These are phyloP conservation scores for Papilio elwesi DNA, from an alignment of 2,888 invertebrate species.

Conservation along the genomic window DNA sequence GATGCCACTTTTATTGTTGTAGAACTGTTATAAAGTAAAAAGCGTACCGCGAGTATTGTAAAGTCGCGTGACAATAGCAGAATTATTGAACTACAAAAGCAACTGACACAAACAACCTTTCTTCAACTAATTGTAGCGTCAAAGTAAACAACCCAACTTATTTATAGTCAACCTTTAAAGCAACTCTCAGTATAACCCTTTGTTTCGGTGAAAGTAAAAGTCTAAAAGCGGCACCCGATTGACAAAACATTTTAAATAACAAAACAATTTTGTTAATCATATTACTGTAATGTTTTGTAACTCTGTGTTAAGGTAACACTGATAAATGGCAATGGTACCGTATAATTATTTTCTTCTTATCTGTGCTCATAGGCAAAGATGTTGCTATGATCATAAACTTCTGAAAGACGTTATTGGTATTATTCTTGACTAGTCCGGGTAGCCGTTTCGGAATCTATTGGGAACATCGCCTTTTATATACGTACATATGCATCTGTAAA, in stretches of 20 bases:
- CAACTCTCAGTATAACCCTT: conserved; percentile 43
- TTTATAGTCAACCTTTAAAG: conserved; percentile 47
- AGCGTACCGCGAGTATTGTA: conserved; percentile 10
- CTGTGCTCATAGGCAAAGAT: too few species aligned
- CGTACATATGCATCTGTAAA: too few species aligned
- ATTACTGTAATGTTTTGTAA: neutral
- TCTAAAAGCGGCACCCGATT: conserved; percentile 39
- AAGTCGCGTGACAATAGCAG: conserved; percentile 22
- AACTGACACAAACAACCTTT: conserved; percentile 24
- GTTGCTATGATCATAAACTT: too few species aligned
- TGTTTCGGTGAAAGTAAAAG: conserved; percentile 73
- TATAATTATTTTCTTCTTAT: too few species aligned
- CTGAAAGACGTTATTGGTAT: too few species aligned
- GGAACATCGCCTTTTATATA: too few species aligned
- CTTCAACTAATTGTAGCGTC: conserved; percentile 14
- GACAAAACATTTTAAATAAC: conserved; percentile 26
- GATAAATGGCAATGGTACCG: too few species aligned
- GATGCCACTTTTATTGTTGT: neutral
- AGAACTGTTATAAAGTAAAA: conserved; percentile 11
- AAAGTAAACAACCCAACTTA: conserved; percentile 27
- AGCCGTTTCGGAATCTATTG: too few species aligned
- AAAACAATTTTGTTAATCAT: conserved; percentile 17
- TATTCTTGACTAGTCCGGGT: too few species aligned
- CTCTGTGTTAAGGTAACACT: neutral
- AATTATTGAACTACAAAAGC: neutral